A percentile compares a stretch with the other conserved stretches of the same genome.
Conservation (phyloP, 92 coral and sea anemone species). For the Epizoanthus scotinus region DNA sequence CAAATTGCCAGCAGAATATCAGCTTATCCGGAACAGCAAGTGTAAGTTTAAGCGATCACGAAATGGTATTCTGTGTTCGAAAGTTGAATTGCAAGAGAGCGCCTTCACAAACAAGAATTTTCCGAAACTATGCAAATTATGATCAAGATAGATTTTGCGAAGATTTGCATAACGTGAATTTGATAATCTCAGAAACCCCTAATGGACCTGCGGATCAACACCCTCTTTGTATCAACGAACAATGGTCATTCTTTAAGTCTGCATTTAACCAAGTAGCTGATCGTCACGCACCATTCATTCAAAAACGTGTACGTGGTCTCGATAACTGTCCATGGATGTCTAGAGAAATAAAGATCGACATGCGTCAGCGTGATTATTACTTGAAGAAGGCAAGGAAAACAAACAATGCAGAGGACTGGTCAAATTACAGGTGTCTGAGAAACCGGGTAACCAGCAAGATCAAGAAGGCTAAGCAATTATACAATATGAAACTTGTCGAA, state of each 20-base stretch:
- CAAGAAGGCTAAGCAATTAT: slow-evolving; percentile 35
- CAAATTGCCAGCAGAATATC: background rate
- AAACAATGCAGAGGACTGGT: slow-evolving; percentile 36
- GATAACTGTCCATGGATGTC: slow-evolving; percentile 47
- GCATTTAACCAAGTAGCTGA: background rate
- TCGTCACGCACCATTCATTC: slow-evolving; percentile 37
- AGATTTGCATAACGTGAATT: slow-evolving; percentile 31
- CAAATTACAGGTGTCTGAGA: slow-evolving; percentile 26
- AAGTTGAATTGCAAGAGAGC: slow-evolving; percentile 15
- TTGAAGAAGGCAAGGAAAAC: slow-evolving; percentile 49
- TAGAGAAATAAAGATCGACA: slow-evolving; percentile 25
- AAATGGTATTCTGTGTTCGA: slow-evolving; percentile 2
- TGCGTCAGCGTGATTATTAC: slow-evolving; percentile 46
- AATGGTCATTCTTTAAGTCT: too few relatives aligned
- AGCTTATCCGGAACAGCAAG: background rate
- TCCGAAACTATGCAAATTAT: slow-evolving; percentile 38
- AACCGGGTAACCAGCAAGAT: slow-evolving; percentile 36
- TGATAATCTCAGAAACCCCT: slow-evolving; percentile 21
- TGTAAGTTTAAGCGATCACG: slow-evolving; percentile 9
- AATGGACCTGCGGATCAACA: slow-evolving; percentile 11
- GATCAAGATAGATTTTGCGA: slow-evolving; percentile 23
- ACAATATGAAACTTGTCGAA: slow-evolving; percentile 43
- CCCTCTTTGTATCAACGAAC: background rate
- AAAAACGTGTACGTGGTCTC: slow-evolving; percentile 45
- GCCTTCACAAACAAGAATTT: slow-evolving; percentile 29